phyloP scores from a whole-genome alignment of 2,797 vertebrate genomes.

The Margarornis squamiger region DNA sequence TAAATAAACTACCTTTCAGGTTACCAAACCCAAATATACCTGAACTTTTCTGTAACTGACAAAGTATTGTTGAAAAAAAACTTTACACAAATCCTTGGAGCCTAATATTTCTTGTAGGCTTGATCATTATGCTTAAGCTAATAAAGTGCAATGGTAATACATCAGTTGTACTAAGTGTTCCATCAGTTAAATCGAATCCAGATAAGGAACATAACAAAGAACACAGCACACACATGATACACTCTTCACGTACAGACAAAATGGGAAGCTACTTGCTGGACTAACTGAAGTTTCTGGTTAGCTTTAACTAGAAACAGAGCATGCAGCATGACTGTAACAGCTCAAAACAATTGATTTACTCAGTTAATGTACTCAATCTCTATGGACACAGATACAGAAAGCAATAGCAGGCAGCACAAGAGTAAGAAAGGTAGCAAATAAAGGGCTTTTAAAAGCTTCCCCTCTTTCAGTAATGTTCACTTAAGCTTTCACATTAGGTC shows the following conservation, averaged over 20 bases:
- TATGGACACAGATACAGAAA: not conserved
- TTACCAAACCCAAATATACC: not conserved
- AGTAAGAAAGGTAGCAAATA: not conserved
- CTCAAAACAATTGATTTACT: not conserved
- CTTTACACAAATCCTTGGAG: not conserved
- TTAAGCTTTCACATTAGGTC: not conserved
- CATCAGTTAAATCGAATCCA: not conserved
- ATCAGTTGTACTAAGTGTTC: not conserved
- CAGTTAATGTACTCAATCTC: not conserved
- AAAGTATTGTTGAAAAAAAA: not conserved
- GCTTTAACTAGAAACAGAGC: not conserved
- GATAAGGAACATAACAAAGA: not conserved
- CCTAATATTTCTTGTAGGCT: not conserved
- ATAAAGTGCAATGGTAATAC: not conserved
- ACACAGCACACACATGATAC: not conserved
- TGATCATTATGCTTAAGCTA: not conserved
- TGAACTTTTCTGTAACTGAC: not conserved
- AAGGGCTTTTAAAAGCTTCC: constrained; percentile 19
- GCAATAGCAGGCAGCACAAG: not conserved
- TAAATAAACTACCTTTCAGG: not conserved
- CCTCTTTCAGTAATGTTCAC: not conserved
- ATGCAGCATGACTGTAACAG: not conserved
- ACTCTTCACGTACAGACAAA: not conserved
- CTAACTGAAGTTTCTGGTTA: not conserved
- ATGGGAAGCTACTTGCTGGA: not conserved